Base-by-base conservation (phyloP, 2,888 invertebrate species). In the Heteromyza rotundicornis region DNA sequence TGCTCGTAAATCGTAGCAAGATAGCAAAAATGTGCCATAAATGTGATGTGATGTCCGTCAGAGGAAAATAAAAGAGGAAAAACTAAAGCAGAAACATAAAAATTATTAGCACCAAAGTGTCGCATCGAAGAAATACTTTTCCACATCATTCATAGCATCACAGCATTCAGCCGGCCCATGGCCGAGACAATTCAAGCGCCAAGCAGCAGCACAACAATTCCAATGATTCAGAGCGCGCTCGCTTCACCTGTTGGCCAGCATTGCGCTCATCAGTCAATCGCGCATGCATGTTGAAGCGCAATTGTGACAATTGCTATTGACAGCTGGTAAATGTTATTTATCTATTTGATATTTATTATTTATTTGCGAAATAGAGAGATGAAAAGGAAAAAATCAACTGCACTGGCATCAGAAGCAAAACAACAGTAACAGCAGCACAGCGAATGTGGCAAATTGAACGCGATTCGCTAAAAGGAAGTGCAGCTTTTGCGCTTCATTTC, bases 271-370 rank as follows among this genome's bases (percentile, higher is more conserved):
- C 14, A 7, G n/a, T 40, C 40, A 7, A 40, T 59, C 27, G 55
- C 51, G 17, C 5, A 14, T 35, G 55, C 51, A 54, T 44, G 19
- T 50, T 63, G 60, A 64, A 55, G 58, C 49, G 58, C 64, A 57
- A 50, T 68, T 64, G 70, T 64, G 62, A 60, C 68, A 70, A 68
- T 68, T 70, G 68, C 49, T 64, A 56, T 60, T 68, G 70, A 68
- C 70, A 70, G 67, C 61, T 64, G 62, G 49, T 23, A 23, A 27
- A 20, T 57, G 57, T 57, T 57, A 57, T 57, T 57, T 57, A 57
- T 57, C 49, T 57, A 49, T 49, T 57, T 57, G 24, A 57, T 49
- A 57, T 57, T 57, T 57, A 57, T 57, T 57, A 57, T 57, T 57
- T 57, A 47, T 24, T 20, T 57, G 27, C 24, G n/a, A n/a, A 8